Evolutionary conservation across 2,113 vertebrate species (phyloP).

Genomic region (Thinocorus orbignyianus): DNA sequence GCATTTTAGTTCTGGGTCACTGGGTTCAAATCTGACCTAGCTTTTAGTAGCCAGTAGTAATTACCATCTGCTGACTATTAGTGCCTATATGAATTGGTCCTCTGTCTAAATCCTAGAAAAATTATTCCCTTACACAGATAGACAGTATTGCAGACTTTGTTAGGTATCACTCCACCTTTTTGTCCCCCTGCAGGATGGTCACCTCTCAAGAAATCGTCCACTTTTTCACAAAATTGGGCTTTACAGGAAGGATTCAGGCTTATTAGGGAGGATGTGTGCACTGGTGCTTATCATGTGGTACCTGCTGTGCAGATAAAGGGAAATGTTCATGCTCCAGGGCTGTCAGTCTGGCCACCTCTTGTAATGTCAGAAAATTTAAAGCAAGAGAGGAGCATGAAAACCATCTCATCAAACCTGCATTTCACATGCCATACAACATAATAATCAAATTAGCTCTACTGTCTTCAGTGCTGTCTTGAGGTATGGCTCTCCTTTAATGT

Average conservation of each 20-base stretch:
- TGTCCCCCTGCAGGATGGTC: not conserved
- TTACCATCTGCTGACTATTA: slow-evolving; percentile 55
- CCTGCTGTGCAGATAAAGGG: not conserved
- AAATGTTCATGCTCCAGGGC: not conserved
- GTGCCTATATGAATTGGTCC: not conserved
- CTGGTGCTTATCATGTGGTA: not conserved
- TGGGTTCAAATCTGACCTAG: slow-evolving; percentile 10
- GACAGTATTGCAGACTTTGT: not conserved
- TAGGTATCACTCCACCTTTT: not conserved
- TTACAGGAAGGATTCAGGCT: not conserved
- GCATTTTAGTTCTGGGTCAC: slow-evolving; percentile 43
- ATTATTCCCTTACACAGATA: not conserved
- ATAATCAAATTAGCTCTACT: not conserved
- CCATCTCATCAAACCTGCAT: not conserved
- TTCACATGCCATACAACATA: not conserved
- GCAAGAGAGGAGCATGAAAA: not conserved
- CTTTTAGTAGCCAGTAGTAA: slow-evolving; percentile 26
- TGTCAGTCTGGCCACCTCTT: not conserved
- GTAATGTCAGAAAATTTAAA: not conserved
- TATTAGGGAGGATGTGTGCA: not conserved
- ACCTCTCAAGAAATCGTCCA: not conserved
- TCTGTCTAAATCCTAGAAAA: not conserved
- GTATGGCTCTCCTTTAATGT: not conserved
- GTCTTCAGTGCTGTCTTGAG: not conserved
- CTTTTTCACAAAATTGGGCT: not conserved